Conservation (phyloP, 2,113 vertebrate genomes). For the Rhinoptilus africanus region DNA sequence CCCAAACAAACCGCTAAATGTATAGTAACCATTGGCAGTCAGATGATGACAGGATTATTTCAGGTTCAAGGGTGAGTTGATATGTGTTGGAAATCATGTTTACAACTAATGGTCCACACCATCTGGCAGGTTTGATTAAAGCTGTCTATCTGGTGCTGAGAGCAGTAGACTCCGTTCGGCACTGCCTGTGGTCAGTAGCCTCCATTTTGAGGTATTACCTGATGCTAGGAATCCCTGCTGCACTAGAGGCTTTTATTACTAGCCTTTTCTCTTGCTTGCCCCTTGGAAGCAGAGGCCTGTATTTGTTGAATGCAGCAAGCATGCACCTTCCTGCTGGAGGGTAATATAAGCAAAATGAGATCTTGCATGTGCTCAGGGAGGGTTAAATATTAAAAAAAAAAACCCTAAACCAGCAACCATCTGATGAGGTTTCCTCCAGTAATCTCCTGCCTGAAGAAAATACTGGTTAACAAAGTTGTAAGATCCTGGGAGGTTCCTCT, state of each 20-base stretch:
- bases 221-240: background rate
- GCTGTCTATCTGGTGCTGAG: background rate
- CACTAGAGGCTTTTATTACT: background rate
- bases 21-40: background rate
- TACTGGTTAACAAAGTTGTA: background rate
- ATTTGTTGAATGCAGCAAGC: background rate
- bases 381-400: background rate
- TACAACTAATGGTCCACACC: background rate
- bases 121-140: background rate
- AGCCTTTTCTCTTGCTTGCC: background rate
- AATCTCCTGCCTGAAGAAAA: background rate
- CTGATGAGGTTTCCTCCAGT: background rate
- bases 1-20: background rate
- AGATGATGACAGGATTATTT: background rate
- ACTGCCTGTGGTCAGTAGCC: background rate
- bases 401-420: background rate
- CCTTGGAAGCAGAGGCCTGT: background rate
- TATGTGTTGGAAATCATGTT: background rate
- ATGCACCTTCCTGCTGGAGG: background rate
- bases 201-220: background rate
- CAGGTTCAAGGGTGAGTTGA: background rate
- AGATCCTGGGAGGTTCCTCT: background rate
- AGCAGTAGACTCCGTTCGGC: background rate
- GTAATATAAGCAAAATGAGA: background rate
- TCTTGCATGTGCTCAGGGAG: background rate